Percentiles rank a stretch among this genome's conserved stretches.
Conservation (phyloP, 2,113 vertebrate genomes). For the Psophia crepitans region DNA sequence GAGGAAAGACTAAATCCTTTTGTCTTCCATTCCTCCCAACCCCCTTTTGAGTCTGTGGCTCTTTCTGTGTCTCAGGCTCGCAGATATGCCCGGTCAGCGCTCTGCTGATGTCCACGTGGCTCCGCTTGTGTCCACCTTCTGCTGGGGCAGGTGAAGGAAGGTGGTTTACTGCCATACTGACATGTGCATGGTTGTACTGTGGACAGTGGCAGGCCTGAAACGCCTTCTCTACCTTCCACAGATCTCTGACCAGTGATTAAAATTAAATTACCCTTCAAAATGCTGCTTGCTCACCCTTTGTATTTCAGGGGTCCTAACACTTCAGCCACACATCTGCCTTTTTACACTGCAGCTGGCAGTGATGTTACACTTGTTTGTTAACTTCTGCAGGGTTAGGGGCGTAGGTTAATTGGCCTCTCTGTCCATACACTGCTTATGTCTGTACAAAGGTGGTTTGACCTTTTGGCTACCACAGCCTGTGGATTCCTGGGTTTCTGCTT, state of each 20-base stretch:
- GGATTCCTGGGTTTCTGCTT: background rate
- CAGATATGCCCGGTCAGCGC: accelerated
- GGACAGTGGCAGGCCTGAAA: background rate
- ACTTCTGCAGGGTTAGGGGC: background rate
- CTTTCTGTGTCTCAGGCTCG: background rate
- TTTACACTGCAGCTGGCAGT: background rate
- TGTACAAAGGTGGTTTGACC: background rate
- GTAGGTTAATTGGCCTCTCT: background rate
- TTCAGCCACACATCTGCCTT: background rate
- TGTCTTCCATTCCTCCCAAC: background rate
- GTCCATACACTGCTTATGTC: background rate
- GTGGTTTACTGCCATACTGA: background rate
- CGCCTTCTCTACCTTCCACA: accelerated
- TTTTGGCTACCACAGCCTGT: background rate
- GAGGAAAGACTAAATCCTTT: background rate
- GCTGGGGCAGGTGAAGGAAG: background rate
- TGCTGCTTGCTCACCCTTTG: background rate
- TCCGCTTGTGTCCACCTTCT: background rate
- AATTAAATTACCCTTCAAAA: background rate
- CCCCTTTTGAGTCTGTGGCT: background rate
- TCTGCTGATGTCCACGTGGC: background rate
- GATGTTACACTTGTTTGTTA: background rate
- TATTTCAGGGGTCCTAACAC: background rate
- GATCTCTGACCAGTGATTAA: background rate
- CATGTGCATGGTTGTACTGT: background rate